Percentiles rank a stretch among this genome's conserved stretches.
Conservation (phyloP, 2,888 invertebrate species). For the Argynnis bischoffii region DNA sequence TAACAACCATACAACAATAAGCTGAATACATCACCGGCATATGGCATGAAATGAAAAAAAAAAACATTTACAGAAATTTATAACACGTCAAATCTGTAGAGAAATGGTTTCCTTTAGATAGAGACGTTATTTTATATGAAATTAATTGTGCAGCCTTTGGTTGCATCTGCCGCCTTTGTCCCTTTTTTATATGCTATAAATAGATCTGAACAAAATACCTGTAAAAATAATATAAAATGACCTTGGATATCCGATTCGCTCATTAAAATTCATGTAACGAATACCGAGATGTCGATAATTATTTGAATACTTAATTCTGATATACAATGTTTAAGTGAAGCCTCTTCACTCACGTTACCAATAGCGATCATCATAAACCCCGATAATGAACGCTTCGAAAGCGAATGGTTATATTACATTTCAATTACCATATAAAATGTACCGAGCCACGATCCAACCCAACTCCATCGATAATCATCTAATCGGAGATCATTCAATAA, state of each 20-base stretch:
- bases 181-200: conserved; percentile 53
- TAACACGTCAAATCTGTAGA: conserved; percentile 78
- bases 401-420: conserved; percentile 75
- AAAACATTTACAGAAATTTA: conserved; percentile 73
- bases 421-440: conserved; percentile 81
- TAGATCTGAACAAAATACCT: conserved; percentile 5
- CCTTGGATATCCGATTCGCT: conserved; percentile 53
- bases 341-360: conserved; percentile 48
- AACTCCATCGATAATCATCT: conserved; percentile 79
- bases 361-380: conserved; percentile 58
- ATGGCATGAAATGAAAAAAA: conserved; percentile 57
- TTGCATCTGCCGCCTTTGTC: conserved; percentile 74
- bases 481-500: conserved; percentile 79
- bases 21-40: conserved; percentile 58
- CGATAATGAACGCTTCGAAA: conserved; percentile 67
- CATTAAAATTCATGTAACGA: conserved; percentile 69
- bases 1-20: conserved; percentile 39
- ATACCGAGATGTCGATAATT: conserved; percentile 63
- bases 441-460: conserved; percentile 65
- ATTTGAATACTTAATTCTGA: conserved; percentile 54
- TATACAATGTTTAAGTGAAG: conserved; percentile 49
- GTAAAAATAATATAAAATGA: conserved; percentile 18
- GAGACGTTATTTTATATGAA: conserved; percentile 71
- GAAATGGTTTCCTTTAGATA: conserved; percentile 78
- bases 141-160: conserved; percentile 74